Evolutionary conservation across 1,140 invertebrate species (phyloP).

Genomic region (Eupristina koningsbergeri): DNA sequence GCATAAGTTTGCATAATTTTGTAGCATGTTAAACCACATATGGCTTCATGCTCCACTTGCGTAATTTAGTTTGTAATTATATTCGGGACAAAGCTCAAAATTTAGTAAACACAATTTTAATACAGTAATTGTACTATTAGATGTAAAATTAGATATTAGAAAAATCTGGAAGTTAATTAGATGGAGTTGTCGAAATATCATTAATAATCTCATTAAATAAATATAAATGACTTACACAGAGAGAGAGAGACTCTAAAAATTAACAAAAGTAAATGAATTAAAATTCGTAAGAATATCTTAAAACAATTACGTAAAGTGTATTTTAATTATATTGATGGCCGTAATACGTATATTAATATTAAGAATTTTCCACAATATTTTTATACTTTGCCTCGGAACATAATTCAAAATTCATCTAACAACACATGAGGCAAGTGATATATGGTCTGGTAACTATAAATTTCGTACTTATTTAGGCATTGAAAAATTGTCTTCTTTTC

Average conservation of each 20-base stretch:
- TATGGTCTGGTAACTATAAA: background rate
- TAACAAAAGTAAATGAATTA: background rate
- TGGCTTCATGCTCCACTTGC: background rate
- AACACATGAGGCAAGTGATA: too few relatives aligned
- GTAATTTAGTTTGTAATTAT: conserved; percentile 10
- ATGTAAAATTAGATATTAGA: background rate
- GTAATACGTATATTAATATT: too few relatives aligned
- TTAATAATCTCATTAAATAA: too few relatives aligned
- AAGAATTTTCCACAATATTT: too few relatives aligned
- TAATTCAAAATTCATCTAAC: too few relatives aligned
- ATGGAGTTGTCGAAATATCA: too few relatives aligned
- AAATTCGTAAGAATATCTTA: too few relatives aligned
- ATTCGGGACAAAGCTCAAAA: background rate
- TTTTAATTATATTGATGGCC: background rate
- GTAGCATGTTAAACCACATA: background rate
- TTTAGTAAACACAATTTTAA: background rate
- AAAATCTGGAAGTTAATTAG: background rate
- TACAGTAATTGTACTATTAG: background rate
- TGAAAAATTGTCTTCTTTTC: background rate
- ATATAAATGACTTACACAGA: too few relatives aligned
- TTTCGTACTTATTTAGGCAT: background rate
- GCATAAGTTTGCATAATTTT: background rate
- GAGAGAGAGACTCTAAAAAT: background rate
- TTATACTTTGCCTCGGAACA: too few relatives aligned
- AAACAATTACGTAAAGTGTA: background rate